Evolutionary conservation across 2,797 vertebrate species (phyloP), one percentile per base, ranked within the genome.

Genomic region (Xiphorhynchus erythropygius): DNA sequence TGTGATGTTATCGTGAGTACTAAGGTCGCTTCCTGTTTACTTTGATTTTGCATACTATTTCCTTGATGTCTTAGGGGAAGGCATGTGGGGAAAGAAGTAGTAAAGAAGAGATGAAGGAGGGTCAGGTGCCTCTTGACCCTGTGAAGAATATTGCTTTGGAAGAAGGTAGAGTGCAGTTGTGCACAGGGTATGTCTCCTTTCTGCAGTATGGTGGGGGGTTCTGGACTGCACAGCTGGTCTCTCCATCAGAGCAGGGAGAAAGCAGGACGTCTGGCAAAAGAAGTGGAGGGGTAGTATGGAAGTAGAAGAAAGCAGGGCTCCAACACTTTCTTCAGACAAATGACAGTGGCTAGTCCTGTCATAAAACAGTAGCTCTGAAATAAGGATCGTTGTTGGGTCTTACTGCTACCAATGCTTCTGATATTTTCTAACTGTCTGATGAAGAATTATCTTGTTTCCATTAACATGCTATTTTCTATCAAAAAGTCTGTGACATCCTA

Each of bases 131-230:
- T 85, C 35, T 75, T 77, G 65, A 47, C 22, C 8, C 19, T 56
- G 46, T n/a, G 75, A 84, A 74, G 32, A 23, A 18, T 47, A 16
- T 69, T 84, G 6, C 17, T 62, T 60, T 62, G 50, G n/a, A 69
- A 87, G 47, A 42, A 39, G 18, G 24, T 35, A 21, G 75, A 65
- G 13, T 46, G 50, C 24, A 17, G 15, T 1, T 2, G 23, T 30
- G 24, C 2, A 0, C 30, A 37, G 30, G 25, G 15, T 67, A 32
- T 0, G 0, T 62, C 1, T 57, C 25, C 42, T 63, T 33, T 49
- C 30, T 73, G 55, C 21, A 12, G 24, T 37, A 5, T 53, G 6
- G 8, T 63, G 52, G n/a, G 33, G 42, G 8, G 5, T 52, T 85
- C 42, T 22, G 25, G 22, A 30, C 41, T 64, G 30, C 25, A 4